Conservation (phyloP, 2,888 invertebrate genomes). For the Rugalucina vietnamica region DNA sequence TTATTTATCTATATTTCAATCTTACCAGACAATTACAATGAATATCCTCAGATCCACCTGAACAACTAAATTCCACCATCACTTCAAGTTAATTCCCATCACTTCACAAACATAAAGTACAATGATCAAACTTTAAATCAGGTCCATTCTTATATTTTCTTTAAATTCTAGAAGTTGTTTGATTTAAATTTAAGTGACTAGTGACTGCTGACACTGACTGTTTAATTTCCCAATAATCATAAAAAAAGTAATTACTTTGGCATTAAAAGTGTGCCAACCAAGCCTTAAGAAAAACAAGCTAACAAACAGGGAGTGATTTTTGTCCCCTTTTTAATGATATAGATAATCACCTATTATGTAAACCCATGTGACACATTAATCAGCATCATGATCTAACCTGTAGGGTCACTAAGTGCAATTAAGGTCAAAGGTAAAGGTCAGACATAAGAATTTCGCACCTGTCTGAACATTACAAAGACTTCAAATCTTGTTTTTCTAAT, state of each 20-base stretch:
- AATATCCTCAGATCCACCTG: background rate
- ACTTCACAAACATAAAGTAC: too few species aligned
- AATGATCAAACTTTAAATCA: background rate
- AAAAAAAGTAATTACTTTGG: background rate
- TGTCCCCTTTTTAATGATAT: background rate
- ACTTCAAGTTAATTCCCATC: background rate
- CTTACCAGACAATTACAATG: background rate
- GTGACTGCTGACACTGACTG: background rate
- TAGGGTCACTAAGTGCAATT: background rate
- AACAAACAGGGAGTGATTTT: background rate
- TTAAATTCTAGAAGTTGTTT: background rate
- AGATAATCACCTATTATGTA: background rate
- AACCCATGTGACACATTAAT: background rate
- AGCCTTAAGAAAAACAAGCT: background rate
- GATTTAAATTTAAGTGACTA: conserved; percentile 3
- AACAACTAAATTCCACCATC: background rate
- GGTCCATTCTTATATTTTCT: background rate
- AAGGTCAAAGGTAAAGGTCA: background rate
- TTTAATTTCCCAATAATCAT: background rate
- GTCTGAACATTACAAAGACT: background rate
- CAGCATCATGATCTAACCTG: background rate
- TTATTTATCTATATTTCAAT: too few species aligned
- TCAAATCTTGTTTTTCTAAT: background rate
- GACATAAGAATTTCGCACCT: background rate
- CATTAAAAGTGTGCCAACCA: background rate